A percentile compares a stretch with the other conserved stretches of the same genome.
Conservation (phyloP, 1,140 invertebrate genomes). For the Cydia amplana region DNA sequence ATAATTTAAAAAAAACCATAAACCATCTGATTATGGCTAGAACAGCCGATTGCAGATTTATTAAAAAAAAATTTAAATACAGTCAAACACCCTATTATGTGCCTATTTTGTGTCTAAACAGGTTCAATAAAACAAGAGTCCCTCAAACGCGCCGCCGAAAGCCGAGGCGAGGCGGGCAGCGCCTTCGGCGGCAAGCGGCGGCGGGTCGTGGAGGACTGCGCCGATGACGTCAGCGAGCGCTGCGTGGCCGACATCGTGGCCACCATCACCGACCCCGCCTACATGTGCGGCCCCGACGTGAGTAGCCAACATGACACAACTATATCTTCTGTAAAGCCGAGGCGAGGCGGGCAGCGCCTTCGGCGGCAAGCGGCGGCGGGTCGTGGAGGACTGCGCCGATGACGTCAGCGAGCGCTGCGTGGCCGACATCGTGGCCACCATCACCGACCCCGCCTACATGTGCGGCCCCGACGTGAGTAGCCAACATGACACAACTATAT, state of each 20-base stretch:
- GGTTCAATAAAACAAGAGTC: constrained; percentile 62
- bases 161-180: constrained; percentile 5
- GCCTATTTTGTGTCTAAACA: constrained; percentile 20
- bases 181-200: constrained; percentile 43
- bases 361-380: constrained; percentile 49
- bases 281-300: constrained; percentile 91
- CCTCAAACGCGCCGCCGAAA: constrained; percentile 49
- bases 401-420: constrained; percentile 85
- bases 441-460: constrained; percentile 89
- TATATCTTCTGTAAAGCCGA: no score
- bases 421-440: constrained; percentile 87
- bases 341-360: no score
- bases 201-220: no score
- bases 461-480: constrained; percentile 87
- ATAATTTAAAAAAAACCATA: no score
- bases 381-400: constrained; percentile 62
- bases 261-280: constrained; percentile 88
- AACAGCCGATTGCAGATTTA: no score
- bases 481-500: neutral
- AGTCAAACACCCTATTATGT: no score
- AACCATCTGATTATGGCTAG: no score
- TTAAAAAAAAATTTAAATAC: no score
- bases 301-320: constrained; percentile 47
- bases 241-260: no score
- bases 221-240: constrained; percentile 43